Evolutionary conservation across 1,140 invertebrate genomes (phyloP).

Genomic region (Arion vulgaris): DNA sequence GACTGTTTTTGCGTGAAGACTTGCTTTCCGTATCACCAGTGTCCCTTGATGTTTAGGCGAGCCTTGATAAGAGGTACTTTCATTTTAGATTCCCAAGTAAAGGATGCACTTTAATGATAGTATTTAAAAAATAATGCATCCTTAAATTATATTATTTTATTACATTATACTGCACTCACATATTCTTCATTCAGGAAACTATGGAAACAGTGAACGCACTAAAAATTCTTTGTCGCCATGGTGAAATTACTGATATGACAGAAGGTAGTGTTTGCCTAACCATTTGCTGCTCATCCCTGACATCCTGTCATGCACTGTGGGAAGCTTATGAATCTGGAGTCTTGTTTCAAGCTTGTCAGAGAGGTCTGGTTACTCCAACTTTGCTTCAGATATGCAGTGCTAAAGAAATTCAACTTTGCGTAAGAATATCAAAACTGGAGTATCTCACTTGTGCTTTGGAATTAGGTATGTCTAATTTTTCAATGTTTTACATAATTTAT

Average conservation of each 20-base stretch:
- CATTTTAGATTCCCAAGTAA: no score
- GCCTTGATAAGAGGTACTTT: no score
- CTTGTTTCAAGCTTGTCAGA: conserved; percentile 47
- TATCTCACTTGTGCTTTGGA: conserved; percentile 47
- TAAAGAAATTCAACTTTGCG: conserved; percentile 42
- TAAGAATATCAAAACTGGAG: conserved; percentile 52
- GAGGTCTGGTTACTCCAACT: conserved; percentile 43
- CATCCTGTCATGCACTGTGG: conserved; percentile 52
- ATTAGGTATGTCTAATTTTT: conserved; percentile 15
- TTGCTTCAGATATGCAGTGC: conserved; percentile 45
- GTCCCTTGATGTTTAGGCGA: no score
- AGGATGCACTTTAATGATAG: no score
- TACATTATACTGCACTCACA: no score
- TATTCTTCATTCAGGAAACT: conserved; percentile 40
- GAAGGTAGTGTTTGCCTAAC: conserved; percentile 57
- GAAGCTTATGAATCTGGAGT: conserved; percentile 50
- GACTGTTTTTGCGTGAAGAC: no score
- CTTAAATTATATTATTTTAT: no score
- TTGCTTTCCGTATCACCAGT: no score
- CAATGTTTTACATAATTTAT: background rate
- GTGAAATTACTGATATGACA: conserved; percentile 49
- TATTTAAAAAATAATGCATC: no score
- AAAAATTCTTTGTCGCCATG: conserved; percentile 60
- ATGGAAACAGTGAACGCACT: conserved; percentile 59
- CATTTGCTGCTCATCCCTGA: conserved; percentile 44